Conservation (phyloP, 2,113 vertebrate genomes). For the Hiodon alosoides region DNA sequence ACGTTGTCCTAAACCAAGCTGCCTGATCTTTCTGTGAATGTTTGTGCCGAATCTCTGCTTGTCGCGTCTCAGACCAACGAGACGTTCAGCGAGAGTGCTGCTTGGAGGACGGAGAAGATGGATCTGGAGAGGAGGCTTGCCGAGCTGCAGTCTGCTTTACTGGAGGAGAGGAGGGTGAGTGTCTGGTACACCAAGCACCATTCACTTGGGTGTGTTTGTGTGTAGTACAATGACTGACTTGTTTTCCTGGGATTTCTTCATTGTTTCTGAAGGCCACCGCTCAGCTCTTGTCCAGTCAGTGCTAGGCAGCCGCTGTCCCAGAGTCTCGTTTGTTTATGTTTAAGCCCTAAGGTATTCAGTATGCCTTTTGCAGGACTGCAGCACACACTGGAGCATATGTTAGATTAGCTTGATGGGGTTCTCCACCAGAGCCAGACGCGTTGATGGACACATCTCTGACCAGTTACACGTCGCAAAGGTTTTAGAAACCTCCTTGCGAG, state of each 20-base stretch:
- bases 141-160: constrained; percentile 68
- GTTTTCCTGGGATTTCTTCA: not conserved
- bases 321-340: too few species aligned
- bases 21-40: not conserved
- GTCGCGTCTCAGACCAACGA: constrained; percentile 39
- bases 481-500: too few species aligned
- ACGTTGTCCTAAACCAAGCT: not conserved
- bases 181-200: not conserved
- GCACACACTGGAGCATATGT: too few species aligned
- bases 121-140: constrained; percentile 61
- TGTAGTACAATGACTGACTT: constrained; percentile 2
- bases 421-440: too few species aligned
- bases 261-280: not conserved
- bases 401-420: too few species aligned
- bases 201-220: constrained; percentile 6
- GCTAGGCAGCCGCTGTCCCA: not conserved
- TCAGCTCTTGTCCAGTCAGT: not conserved
- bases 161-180: constrained; percentile 66
- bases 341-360: too few species aligned
- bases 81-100: constrained; percentile 35
- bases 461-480: too few species aligned
- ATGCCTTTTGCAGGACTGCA: too few species aligned
- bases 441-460: too few species aligned
- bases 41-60: not conserved
- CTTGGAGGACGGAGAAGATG: constrained; percentile 53